Base-by-base conservation (phyloP, 2,113 vertebrate species). In the Scopus umbretta region DNA sequence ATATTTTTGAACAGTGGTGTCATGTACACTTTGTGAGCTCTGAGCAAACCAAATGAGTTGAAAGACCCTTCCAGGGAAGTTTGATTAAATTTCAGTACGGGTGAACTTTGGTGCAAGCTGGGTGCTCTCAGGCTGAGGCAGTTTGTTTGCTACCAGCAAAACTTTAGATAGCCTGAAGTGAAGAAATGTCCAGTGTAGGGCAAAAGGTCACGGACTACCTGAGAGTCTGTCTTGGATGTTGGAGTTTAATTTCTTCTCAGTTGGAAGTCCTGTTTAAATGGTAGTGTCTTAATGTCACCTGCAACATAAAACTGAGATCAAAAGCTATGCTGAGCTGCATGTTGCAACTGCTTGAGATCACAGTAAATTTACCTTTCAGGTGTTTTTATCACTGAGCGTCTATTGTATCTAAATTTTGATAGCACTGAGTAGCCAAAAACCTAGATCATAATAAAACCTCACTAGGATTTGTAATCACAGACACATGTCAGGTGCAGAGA, bases 91-190 rank as follows among this genome's bases (percentile, higher is more conserved):
- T 91, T 80, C 36, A 36, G n/a, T 26, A 10, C 0, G 2, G 23
- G 8, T 32, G 34, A 94, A 19, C 5, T 47, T 42, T 25, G 22
- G 11, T 1, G 1, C 3, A 3, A 52, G 30, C 1, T 1, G 22
- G 6, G 3, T 59, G 11, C 26, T 80, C 2, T 0, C 0, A 2
- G 42, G 27, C 13, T 67, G 62, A 63, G 18, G n/a, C 1, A 0
- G 25, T 15, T 86, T 16, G 6, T 29, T 55, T 65, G 16, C 26
- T 36, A 12, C 10, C 13, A 50, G 13, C 2, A 11, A 62, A 79
- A 38, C 9, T 67, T 82, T 70, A 79, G 47, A 27, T 7, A 79
- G 5, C 32, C 18, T 47, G 47, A 58, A 87, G 45, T 9, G 21
- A 72, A 43, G 47, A 56, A n/a, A 26, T 40, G 22, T 22, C 38